phyloP scores from a whole-genome alignment of 2,797 vertebrate species.

The Silurus lanzhouensis region DNA sequence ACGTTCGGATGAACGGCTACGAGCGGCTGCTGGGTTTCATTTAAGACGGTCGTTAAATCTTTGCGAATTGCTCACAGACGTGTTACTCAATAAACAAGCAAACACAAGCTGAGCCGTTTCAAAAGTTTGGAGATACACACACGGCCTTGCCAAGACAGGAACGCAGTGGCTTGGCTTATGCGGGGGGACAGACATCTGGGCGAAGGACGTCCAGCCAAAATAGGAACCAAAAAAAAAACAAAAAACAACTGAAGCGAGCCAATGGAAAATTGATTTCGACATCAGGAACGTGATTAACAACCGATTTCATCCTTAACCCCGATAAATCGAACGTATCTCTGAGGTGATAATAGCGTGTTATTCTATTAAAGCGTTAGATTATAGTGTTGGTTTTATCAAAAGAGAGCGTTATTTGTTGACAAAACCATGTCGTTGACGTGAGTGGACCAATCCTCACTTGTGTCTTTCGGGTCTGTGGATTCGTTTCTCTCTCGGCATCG shows the following conservation, averaged over 20 bases:
- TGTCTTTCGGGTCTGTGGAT: background rate
- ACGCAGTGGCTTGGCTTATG: constrained; percentile 66
- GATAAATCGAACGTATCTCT: constrained; percentile 20
- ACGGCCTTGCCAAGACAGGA: constrained; percentile 64
- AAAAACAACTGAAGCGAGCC: constrained; percentile 54
- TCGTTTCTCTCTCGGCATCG: background rate
- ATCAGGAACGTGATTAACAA: constrained; percentile 46
- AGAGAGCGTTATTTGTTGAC: background rate
- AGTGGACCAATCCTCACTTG: background rate
- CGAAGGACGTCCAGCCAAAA: constrained; percentile 49
- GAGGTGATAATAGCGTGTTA: background rate
- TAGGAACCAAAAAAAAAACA: constrained; percentile 43
- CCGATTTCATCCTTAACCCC: constrained; percentile 44
- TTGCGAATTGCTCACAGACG: constrained; percentile 52
- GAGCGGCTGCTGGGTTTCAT: constrained; percentile 26
- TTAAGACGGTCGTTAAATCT: constrained; percentile 48
- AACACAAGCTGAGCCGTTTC: constrained; percentile 55
- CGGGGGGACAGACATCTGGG: constrained; percentile 63
- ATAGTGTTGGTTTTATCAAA: background rate
- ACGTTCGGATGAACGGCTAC: background rate
- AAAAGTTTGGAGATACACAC: constrained; percentile 54
- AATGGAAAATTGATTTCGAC: constrained; percentile 61
- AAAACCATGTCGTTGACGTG: background rate
- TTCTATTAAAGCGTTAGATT: background rate
- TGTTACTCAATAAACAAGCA: constrained; percentile 60